Base-by-base conservation (phyloP, 2,113 vertebrate species). In the Nibea coibor region DNA sequence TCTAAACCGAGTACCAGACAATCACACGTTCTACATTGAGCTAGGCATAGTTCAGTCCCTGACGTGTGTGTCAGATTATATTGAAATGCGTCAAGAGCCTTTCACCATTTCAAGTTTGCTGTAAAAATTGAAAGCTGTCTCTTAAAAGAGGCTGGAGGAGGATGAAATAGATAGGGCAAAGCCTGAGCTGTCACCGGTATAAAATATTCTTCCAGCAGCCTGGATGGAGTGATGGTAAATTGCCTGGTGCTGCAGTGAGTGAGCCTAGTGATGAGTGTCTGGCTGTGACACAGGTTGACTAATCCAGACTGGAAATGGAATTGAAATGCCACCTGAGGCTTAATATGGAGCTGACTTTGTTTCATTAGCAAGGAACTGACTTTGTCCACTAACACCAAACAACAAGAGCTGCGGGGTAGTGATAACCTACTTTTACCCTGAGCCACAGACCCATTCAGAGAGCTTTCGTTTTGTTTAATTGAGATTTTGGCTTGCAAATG, bases 261-360 rank as follows among this genome's bases (percentile, higher is more conserved):
- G 31, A 69, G 20, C 45, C 69, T 71, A 7, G 35, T 39, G 78
- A 84, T 76, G 81, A 54, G 64, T 68, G 78, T 64, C 22, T 80
- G 78, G n/a, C 76, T 75, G 20, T 61, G 57, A 61, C 47, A 76
- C 75, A 61, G 53, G 68, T 69, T n/a, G 2, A 69, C 58, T 50
- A 74, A 81, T 78, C 75, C 78, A 78, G 39, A 35, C 48, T 70
- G 28, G 17, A 50, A 58, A 57, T 61, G 51, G 47, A 76, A 72
- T 59, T 48, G 10, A 77, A 85, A 67, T 14, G 59, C 70, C 45
- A 86, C 48, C 56, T 31, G 67, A 67, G 20, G 74, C n/a, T 72
- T 73, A 66, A 72, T 71, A 17, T 20, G 19, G 8, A 72, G 17
- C 53, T 62, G 54, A 22, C 42, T 24, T 28, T 39, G 42, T 56